Base-by-base conservation (phyloP, 2,113 vertebrate species). In the Macquaria ambigua region DNA sequence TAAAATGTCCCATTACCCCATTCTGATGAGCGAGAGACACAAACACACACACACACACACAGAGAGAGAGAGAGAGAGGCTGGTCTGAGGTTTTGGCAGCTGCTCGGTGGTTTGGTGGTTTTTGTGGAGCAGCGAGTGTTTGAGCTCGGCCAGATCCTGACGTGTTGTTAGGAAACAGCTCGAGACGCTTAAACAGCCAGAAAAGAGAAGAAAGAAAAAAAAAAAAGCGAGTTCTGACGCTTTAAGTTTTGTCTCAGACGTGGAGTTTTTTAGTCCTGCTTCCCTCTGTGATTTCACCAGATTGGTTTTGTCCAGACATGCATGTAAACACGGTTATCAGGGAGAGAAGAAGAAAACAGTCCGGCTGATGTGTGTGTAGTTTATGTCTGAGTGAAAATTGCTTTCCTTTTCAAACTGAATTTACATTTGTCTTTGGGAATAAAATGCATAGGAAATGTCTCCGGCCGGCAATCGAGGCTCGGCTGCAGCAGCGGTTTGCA, bases 281-380 rank as follows among this genome's bases (percentile, higher is more conserved):
- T 68, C 58, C 25, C 63, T 81, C 70, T 89, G 79, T 89, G 84
- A 90, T 87, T 91, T 82, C 73, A 28, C 2, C 70, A 82, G 90
- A 90, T 90, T 87, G 88, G n/a, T 82, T 90, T 89, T 80, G 72
- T 87, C 43, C 77, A 71, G 74, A 84, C 74, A 18, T 59, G 71
- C 71, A 73, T 77, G 90, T 89, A 93, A 92, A 91, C 79, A 89
- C 61, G 55, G 85, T 92, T 67, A 93, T 93, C 89, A 90, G 87
- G 61, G 64, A 10, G 79, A 25, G 9, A 18, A 25, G 63, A 53
- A 39, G 39, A 28, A 52, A 75, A 21, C 66, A 46, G 53, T 37
- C 14, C 0, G 23, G 2, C 55, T 37, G 83, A 59, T 25, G 76
- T 43, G 80, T 72, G 28, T 52, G 70, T 10, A 48, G 77, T 58